Conservation (phyloP, 2,888 invertebrate species). For the Apomyelois bistriatella region DNA sequence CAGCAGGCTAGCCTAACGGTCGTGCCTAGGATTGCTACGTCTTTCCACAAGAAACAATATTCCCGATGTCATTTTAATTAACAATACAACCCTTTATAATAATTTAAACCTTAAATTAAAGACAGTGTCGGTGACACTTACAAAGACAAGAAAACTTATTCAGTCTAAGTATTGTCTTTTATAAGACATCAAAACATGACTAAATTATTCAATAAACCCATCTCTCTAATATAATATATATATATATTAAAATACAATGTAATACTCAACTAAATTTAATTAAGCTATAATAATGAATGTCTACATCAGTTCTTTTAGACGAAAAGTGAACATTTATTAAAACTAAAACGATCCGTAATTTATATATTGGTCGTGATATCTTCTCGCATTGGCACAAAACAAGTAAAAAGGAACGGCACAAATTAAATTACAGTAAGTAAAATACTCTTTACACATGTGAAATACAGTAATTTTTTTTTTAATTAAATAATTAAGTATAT, state of each 20-base stretch:
- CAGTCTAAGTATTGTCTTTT: conserved; percentile 75
- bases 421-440: conserved; percentile 14
- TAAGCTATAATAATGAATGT: conserved; percentile 46
- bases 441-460: background rate
- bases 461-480: background rate
- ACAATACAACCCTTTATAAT: conserved; percentile 63
- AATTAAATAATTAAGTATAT: conserved; percentile 16
- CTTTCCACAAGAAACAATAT: conserved; percentile 40
- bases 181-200: conserved; percentile 63
- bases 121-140: conserved; percentile 43
- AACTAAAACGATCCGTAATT: conserved; percentile 22
- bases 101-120: conserved; percentile 61
- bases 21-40: conserved; percentile 58
- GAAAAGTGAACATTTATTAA: conserved; percentile 31
- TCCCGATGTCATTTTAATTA: conserved; percentile 48
- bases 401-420: conserved; percentile 27
- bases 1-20: conserved; percentile 54
- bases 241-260: conserved; percentile 38
- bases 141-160: conserved; percentile 56
- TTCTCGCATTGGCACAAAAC: conserved; percentile 49
- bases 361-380: conserved; percentile 41
- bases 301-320: conserved; percentile 53
- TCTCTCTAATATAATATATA: conserved; percentile 35
- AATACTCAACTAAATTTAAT: conserved; percentile 68
- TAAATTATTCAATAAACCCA: conserved; percentile 53